Conservation (phyloP, 2,797 vertebrate genomes). For the Monodelphis domestica region DNA sequence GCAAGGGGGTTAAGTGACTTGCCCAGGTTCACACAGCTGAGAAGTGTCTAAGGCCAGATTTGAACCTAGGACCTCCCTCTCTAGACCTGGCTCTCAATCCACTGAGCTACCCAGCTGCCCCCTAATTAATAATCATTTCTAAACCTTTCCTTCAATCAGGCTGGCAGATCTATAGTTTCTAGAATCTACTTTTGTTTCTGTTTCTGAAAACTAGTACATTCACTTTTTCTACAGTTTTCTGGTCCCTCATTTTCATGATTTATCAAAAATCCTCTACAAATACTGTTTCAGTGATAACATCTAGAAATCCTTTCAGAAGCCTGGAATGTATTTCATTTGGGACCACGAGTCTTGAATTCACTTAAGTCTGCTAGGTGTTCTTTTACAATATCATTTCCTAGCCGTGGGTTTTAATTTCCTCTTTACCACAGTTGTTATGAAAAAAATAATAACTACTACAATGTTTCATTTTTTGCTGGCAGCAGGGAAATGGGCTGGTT, state of each 20-base stretch:
- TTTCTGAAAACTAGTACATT: background rate
- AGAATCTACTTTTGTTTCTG: background rate
- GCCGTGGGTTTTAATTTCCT: background rate
- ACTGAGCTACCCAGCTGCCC: no score
- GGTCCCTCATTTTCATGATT: background rate
- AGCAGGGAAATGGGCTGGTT: background rate
- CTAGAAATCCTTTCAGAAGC: background rate
- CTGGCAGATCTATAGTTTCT: background rate
- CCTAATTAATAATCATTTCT: background rate
- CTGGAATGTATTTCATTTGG: background rate
- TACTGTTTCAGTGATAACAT: background rate
- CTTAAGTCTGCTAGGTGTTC: background rate
- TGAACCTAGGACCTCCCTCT: no score
- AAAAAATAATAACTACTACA: background rate
- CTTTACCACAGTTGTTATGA: slow-evolving; percentile 3
- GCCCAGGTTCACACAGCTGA: no score
- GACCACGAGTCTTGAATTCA: background rate
- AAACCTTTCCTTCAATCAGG: background rate
- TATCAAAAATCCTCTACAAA: background rate
- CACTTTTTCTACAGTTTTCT: background rate
- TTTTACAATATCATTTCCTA: background rate
- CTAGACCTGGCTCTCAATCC: no score
- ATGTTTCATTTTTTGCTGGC: slow-evolving; percentile 51
- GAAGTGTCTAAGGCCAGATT: no score
- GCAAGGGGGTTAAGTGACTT: no score